A percentile compares a stretch with the other conserved stretches of the same genome.
Conservation (phyloP, 2,888 invertebrate genomes). For the Clostera curtula region DNA sequence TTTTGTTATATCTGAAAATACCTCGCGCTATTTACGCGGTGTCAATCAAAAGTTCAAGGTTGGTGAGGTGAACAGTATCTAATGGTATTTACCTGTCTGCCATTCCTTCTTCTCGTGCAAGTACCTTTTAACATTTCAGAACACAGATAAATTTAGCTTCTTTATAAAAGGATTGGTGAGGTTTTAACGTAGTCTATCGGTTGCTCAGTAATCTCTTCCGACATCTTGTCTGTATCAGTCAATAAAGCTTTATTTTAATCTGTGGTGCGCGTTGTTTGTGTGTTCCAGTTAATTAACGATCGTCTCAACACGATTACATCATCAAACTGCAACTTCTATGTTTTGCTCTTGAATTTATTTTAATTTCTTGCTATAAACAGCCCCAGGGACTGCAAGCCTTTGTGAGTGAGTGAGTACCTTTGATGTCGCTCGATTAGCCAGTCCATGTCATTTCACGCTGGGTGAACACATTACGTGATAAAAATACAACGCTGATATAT, state of each 20-base stretch:
- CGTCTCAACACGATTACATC: slow-evolving; percentile 30
- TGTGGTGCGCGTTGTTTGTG: slow-evolving; percentile 15
- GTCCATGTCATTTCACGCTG: slow-evolving; percentile 22
- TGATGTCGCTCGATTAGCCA: slow-evolving; percentile 22
- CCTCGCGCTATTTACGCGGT: slow-evolving; percentile 40
- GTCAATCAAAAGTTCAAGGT: slow-evolving; percentile 51
- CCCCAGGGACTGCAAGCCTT: slow-evolving; percentile 9
- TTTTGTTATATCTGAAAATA: slow-evolving; percentile 21
- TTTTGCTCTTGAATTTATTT: slow-evolving; percentile 29
- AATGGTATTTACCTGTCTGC: slow-evolving; percentile 40
- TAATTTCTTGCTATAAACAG: slow-evolving; percentile 20
- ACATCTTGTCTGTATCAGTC: slow-evolving; percentile 17
- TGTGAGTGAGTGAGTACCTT: too few species aligned
- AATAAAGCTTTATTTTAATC: slow-evolving; percentile 19
- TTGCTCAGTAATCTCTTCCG: slow-evolving; percentile 11
- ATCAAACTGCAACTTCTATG: slow-evolving; percentile 27
- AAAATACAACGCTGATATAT: slow-evolving; percentile 8
- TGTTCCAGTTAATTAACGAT: slow-evolving; percentile 37
- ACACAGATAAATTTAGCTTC: too few species aligned
- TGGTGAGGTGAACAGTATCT: slow-evolving; percentile 27
- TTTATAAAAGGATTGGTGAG: too few species aligned
- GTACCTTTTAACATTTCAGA: slow-evolving; percentile 38
- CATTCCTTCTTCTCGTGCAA: slow-evolving; percentile 44
- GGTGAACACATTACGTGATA: slow-evolving; percentile 16
- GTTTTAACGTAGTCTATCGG: slow-evolving; percentile 3